Percentiles rank a stretch among this genome's conserved stretches.
phyloP scores from a whole-genome alignment of 2,113 vertebrate species.

The Crotalus viridis region DNA sequence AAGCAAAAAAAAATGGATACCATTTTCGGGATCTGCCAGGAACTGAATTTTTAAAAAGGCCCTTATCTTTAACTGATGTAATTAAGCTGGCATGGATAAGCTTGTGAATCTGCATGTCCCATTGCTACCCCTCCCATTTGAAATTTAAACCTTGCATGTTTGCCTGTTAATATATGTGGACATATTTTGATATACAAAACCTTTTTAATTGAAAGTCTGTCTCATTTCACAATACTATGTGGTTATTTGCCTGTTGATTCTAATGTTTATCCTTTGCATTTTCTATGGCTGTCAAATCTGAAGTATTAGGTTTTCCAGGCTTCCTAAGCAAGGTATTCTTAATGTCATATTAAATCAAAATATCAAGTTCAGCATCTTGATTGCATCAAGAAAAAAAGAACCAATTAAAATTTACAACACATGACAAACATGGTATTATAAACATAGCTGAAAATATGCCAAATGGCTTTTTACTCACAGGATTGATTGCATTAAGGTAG shows the following conservation, averaged over 20 bases:
- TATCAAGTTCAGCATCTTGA: background rate
- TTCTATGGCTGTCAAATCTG: slow-evolving; percentile 10
- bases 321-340: background rate
- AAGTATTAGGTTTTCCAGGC: background rate
- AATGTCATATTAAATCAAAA: background rate
- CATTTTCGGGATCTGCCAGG: background rate
- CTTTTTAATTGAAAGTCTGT: background rate
- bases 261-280: slow-evolving; percentile 14
- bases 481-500: background rate
- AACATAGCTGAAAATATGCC: background rate
- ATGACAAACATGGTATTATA: background rate
- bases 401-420: background rate
- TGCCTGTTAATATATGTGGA: background rate
- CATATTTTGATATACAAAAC: accelerated
- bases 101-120: slow-evolving; percentile 14
- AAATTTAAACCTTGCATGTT: background rate
- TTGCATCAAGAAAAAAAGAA: background rate
- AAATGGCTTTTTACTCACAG: background rate
- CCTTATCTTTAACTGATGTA: background rate
- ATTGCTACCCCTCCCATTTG: slow-evolving; percentile 18
- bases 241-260: background rate
- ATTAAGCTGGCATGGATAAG: slow-evolving; percentile 8
- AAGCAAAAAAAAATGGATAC: background rate
- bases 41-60: slow-evolving; percentile 23
- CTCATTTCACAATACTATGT: background rate